These are phyloP conservation scores for Aurelia aurita DNA, from an alignment of 30 jellyfish, hydroid and myxozoan genomes.

Conservation along the genomic window DNA sequence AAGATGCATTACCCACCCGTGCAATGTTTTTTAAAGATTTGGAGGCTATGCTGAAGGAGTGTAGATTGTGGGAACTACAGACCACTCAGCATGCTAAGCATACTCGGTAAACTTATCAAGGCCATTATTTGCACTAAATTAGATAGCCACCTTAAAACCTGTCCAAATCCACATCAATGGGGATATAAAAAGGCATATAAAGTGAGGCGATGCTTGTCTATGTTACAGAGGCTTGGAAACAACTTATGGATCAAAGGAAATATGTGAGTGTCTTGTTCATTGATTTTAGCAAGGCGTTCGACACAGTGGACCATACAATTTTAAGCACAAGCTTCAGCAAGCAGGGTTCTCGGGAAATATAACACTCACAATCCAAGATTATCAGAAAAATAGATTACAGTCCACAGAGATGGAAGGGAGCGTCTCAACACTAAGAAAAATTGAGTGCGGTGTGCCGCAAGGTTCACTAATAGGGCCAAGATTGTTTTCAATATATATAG, in stretches of 20 bases:
- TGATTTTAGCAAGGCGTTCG: conserved; percentile 54
- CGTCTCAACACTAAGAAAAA: conserved; percentile 27
- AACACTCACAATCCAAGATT: conserved; percentile 18
- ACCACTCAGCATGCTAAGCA: too few relatives aligned
- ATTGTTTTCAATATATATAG: too few relatives aligned
- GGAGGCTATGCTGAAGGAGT: too few relatives aligned
- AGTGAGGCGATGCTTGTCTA: conserved; percentile 49
- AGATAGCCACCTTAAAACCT: too few relatives aligned
- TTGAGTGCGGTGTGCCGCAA: conserved; percentile 31
- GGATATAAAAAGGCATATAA: conserved; percentile 36
- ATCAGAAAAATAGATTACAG: conserved; percentile 31
- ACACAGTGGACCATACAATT: conserved; percentile 28
- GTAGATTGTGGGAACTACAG: too few relatives aligned
- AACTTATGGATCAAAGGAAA: conserved; percentile 48
- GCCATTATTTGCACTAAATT: too few relatives aligned
- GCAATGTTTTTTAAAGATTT: too few relatives aligned
- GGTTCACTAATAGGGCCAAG: conserved; percentile 26
- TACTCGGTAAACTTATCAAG: too few relatives aligned
- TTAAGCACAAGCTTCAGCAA: conserved; percentile 30
- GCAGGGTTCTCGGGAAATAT: conserved; percentile 41
- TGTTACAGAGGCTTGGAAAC: conserved; percentile 46
- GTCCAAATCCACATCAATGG: conserved; percentile 45
- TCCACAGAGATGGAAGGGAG: conserved; percentile 26
- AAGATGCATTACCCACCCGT: too few relatives aligned
- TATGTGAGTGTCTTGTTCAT: conserved; percentile 38